These are phyloP conservation scores for Liodrosophila aerea DNA, from an alignment of 2,888 invertebrate genomes.

Conservation along the genomic window DNA sequence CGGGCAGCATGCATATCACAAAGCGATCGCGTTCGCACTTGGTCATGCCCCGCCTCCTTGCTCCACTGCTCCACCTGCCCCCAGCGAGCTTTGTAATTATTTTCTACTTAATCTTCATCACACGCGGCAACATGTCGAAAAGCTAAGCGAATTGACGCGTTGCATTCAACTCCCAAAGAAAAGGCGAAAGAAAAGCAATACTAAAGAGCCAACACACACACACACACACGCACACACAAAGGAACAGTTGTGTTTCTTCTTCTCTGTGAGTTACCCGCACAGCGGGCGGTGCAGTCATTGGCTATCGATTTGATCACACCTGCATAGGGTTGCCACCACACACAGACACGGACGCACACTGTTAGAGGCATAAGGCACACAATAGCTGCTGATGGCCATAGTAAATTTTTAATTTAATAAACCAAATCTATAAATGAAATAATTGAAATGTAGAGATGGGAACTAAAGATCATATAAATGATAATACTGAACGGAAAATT, in stretches of 20 bases:
- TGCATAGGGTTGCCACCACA: slow-evolving; percentile 13
- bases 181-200: not conserved
- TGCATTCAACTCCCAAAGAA: slow-evolving; percentile 32
- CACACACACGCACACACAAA: too few relatives aligned
- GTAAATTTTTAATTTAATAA: slow-evolving; percentile 4
- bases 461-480: not conserved
- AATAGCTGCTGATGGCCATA: slow-evolving; percentile 1
- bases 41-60: too few relatives aligned
- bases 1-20: slow-evolving; percentile 47
- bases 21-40: slow-evolving; percentile 45
- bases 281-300: slow-evolving; percentile 31
- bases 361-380: not conserved
- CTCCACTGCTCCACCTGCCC: slow-evolving; percentile 12
- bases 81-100: slow-evolving; percentile 67
- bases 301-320: slow-evolving; percentile 32
- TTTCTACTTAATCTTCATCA: slow-evolving; percentile 79
- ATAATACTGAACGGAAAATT: not conserved
- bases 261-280: slow-evolving; percentile 19
- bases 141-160: slow-evolving; percentile 69
- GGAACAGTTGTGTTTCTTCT: too few relatives aligned
- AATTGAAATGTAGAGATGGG: not conserved
- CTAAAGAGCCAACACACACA: not conserved
- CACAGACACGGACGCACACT: not conserved
- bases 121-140: slow-evolving; percentile 76
- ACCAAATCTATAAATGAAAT: not conserved